Conservation (phyloP, 1,140 invertebrate genomes). For the Hylyphantes graminicola region DNA sequence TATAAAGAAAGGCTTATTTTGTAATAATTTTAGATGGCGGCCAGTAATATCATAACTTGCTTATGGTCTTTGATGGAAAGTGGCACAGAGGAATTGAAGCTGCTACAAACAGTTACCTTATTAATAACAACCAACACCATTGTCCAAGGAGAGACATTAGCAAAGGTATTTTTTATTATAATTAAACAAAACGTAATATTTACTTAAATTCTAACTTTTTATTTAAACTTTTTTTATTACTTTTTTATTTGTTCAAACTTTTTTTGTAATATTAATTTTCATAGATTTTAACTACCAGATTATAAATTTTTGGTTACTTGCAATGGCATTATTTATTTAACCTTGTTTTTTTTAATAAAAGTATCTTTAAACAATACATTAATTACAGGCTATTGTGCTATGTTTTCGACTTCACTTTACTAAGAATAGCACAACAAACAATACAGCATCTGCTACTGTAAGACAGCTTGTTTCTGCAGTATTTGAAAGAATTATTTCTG, state of each 20-base stretch:
- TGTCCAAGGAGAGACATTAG: conserved; percentile 91
- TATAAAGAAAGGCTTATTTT: neutral
- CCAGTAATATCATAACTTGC: conserved; percentile 90
- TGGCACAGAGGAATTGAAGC: conserved; percentile 93
- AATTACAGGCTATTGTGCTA: conserved; percentile 87
- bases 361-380: conserved; percentile 4
- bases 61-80: conserved; percentile 93
- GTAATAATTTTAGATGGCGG: conserved; percentile 73
- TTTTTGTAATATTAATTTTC: neutral
- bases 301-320: neutral
- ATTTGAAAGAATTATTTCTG: conserved; percentile 90
- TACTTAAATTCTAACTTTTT: neutral
- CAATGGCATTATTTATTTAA: neutral
- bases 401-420: conserved; percentile 95
- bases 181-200: neutral
- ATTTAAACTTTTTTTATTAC: too few species aligned
- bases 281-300: neutral
- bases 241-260: too few species aligned
- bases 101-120: conserved; percentile 94
- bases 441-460: conserved; percentile 96
- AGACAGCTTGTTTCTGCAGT: conserved; percentile 95
- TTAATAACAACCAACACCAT: conserved; percentile 93
- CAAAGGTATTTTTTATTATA: conserved; percentile 75
- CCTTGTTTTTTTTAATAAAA: neutral
- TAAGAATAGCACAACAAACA: conserved; percentile 92